Base-by-base conservation (phyloP, 2,888 invertebrate genomes). In the Acronicta alni region DNA sequence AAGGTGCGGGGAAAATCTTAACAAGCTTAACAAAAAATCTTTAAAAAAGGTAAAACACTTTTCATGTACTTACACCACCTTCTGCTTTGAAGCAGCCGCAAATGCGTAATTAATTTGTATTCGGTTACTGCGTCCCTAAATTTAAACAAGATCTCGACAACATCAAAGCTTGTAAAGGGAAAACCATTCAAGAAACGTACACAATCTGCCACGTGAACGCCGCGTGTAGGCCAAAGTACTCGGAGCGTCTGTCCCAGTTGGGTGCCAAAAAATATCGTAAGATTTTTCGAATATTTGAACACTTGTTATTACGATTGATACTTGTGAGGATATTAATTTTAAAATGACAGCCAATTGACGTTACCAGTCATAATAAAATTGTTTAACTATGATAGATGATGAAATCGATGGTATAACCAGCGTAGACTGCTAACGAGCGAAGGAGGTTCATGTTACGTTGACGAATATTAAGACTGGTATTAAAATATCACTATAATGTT, bases 181-280 rank as follows among this genome's bases (percentile, higher is more conserved):
- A 42, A 14, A 14, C 14, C 39, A 32, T 55, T 59, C 39, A 49
- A 57, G 57, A 35, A 49, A 53, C 17, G 48, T 45, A 42, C 55
- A 72, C 55, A 67, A 37, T 26, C n/a, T 16, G 68, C 44, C 73
- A 72, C 73, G 68, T 67, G 68, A 41, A 8, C 38, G 68, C 26
- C 68, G 41, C 68, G 68, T 68, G 67, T 39, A 20, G 7, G 4
- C 38, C 17, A 18, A 45, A 37, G 12, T 32, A 26, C 38, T 51
- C 0, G 2, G 14, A 57, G 41, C 32, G 42, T 15, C 4, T 47
- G 26, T 26, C 39, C 39, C 41, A 41, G 20, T 38, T 39, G 38
- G 49, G 39, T 39, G 42, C 51, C 52, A 18, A 17, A 52, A 54
- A 56, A 56, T 17, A 16, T 18, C 16, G n/a, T 16, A 51, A 15